Conservation (phyloP, 2,888 invertebrate genomes). For the Geophilus truncorum region DNA sequence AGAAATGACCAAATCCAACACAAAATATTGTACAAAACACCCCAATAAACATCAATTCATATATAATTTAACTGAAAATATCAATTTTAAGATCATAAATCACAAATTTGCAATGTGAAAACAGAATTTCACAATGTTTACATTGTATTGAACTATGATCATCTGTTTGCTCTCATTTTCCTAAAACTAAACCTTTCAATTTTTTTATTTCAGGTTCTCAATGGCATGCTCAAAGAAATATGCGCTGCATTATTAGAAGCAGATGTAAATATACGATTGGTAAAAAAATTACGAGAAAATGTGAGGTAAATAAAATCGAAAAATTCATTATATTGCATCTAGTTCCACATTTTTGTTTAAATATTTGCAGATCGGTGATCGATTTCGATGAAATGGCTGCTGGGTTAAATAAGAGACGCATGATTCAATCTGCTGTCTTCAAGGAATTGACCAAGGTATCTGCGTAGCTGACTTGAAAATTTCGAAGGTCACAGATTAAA, state of each 20-base stretch:
- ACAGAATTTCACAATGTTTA: too few relatives aligned
- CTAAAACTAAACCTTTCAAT: not conserved
- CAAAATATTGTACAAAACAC: too few relatives aligned
- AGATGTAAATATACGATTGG: constrained; percentile 89
- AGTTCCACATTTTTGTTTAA: not conserved
- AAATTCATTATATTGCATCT: not conserved
- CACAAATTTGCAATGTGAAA: too few relatives aligned
- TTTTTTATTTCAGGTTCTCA: constrained; percentile 67
- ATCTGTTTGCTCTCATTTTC: too few relatives aligned
- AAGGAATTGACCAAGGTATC: constrained; percentile 93
- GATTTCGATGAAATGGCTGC: constrained; percentile 99
- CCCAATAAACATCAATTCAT: too few relatives aligned
- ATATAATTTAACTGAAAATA: not conserved
- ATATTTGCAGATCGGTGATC: constrained; percentile 67
- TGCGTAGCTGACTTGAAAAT: not conserved
- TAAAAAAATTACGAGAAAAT: constrained; percentile 94
- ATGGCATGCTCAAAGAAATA: constrained; percentile 98
- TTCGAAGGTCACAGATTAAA: not conserved
- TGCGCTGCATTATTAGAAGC: constrained; percentile 95
- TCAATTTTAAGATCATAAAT: not conserved
- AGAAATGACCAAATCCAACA: too few relatives aligned
- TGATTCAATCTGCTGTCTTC: constrained; percentile 97
- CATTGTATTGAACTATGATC: too few relatives aligned
- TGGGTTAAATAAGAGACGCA: constrained; percentile 93
- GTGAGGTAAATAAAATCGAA: constrained; percentile 56